These are phyloP conservation scores for Varanus salvator DNA, from an alignment of 2,113 vertebrate genomes.

Conservation along the genomic window DNA sequence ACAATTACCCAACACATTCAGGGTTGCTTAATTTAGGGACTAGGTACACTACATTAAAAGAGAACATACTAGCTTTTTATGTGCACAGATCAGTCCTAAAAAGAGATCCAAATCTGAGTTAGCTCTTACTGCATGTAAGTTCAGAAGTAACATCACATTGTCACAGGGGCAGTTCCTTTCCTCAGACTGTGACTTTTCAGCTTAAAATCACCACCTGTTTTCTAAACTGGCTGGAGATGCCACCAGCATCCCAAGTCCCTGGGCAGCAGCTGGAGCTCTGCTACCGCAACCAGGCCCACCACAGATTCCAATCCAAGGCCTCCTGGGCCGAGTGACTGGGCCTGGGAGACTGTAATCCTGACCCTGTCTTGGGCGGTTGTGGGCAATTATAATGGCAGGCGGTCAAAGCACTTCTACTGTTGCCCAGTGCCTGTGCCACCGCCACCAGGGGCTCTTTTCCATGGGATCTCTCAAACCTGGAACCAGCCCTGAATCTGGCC, in stretches of 20 bases:
- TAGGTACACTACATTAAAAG: background rate
- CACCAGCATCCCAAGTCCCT: background rate
- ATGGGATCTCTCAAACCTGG: background rate
- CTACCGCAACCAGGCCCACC: too few species aligned
- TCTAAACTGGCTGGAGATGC: background rate
- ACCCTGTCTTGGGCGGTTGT: background rate
- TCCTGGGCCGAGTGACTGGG: background rate
- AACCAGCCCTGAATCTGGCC: background rate
- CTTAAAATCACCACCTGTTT: background rate
- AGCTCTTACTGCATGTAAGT: background rate
- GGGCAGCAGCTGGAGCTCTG: background rate
- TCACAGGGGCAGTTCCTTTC: background rate
- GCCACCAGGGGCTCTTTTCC: too few species aligned
- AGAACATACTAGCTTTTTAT: background rate
- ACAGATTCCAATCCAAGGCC: background rate
- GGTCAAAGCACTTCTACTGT: background rate
- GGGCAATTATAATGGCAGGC: background rate
- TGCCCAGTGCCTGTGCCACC: background rate
- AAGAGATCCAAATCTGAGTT: background rate
- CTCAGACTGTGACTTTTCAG: background rate
- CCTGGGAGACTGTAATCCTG: background rate
- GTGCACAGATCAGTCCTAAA: background rate
- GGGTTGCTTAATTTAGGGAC: background rate
- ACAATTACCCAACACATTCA: background rate
- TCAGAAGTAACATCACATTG: background rate